A percentile compares a stretch with the other conserved stretches of the same genome.
These are phyloP conservation scores for Caenorhabditis tropicalis DNA, from an alignment of 1,140 invertebrate species.

Conservation along the genomic window DNA sequence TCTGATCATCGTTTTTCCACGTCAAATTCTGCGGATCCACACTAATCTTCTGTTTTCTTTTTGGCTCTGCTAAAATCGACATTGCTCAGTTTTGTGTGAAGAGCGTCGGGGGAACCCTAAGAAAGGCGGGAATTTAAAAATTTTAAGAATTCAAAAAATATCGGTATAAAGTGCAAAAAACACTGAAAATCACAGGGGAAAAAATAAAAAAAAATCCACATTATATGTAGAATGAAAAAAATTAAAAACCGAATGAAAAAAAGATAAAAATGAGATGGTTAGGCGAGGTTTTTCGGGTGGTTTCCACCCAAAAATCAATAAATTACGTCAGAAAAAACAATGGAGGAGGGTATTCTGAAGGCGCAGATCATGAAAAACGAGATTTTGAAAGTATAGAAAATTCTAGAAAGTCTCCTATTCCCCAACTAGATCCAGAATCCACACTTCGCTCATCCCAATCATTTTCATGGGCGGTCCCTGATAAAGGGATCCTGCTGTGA, in stretches of 20 bases:
- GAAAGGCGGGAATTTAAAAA: not conserved
- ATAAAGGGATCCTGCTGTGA: conserved; percentile 46
- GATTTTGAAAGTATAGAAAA: too few species aligned
- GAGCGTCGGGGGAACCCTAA: conserved; percentile 44
- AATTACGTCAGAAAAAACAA: too few species aligned
- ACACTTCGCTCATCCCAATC: conserved; percentile 52
- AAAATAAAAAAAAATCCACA: not conserved
- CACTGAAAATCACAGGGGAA: not conserved
- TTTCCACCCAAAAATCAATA: not conserved
- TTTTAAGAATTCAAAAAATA: not conserved
- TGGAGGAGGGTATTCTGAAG: too few species aligned
- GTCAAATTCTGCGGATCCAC: conserved; percentile 67
- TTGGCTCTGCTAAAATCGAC: conserved; percentile 68
- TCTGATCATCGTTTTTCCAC: conserved; percentile 62
- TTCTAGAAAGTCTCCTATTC: not conserved
- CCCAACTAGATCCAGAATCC: conserved; percentile 50
- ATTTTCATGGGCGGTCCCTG: conserved; percentile 62
- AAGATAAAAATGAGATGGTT: not conserved
- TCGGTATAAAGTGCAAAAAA: not conserved
- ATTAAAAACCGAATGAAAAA: not conserved
- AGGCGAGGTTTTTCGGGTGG: too few species aligned
- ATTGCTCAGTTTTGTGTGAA: conserved; percentile 44
- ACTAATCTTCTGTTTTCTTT: conserved; percentile 64
- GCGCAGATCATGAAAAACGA: too few species aligned
- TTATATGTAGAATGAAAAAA: not conserved